Base-by-base conservation (phyloP, 2,888 invertebrate genomes). In the Drosophila kuntzei region DNA sequence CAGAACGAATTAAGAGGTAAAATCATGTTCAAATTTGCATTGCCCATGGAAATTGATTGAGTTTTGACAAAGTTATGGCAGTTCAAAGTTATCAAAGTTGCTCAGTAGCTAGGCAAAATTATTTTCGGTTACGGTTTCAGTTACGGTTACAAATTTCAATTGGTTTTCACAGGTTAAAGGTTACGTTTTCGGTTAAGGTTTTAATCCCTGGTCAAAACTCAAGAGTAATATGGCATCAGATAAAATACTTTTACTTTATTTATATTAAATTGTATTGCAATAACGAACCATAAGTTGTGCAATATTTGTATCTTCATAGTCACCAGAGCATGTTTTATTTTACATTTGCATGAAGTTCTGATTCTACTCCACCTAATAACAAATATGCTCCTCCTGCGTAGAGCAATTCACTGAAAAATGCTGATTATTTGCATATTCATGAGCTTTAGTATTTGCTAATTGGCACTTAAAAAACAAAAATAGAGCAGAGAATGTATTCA, bases 371-470 rank as follows among this genome's bases (percentile, higher is more conserved):
- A 20, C 11, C 3, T 39, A 8, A 6, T 2, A 59, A 25, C 51
- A 18, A 22, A 79, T 62, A 70, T 65, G 46, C 74, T 18, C 27
- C 3, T 25, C 12, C 3, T 22, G 6, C 11, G 29, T 32, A 22
- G 22, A 7, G 51, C 61, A 69, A 51, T 12, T 43, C 39, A 29
- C 43, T 47, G 50, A 62, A 74, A 60, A 72, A 75, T 59, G 41
- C 22, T 16, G 37, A 57, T 59, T 65, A 87, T 84, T 85, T 84
- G 76, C 80, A 84, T 84, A 87, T 84, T 87, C 87, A 84, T 85
- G 82, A 82, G 85, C 82, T 72, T 73, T 78, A 76, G 79, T 81
- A 84, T 87, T 82, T 87, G 82, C 85, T 85, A 87, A 84, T 84
- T 87, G 84, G 74, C 82, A 83, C 78, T 78, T 61, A 64, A 71